Conservation (phyloP, 2,113 vertebrate species). For the Lanius collurio region DNA sequence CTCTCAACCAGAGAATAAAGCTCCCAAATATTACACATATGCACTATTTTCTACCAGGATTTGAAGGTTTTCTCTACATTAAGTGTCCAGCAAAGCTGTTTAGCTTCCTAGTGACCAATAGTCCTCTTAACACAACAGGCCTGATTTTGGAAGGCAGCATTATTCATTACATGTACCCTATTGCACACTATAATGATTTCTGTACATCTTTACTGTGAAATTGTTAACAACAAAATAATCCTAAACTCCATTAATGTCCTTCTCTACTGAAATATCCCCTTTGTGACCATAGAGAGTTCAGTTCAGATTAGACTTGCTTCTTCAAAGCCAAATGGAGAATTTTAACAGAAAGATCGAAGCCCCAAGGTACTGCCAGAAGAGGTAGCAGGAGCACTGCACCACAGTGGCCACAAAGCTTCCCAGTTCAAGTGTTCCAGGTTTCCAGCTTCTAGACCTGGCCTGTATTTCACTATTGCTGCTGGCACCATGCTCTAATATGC, state of each 20-base stretch:
- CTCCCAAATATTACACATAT: neutral
- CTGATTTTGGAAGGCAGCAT: neutral
- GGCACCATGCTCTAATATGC: neutral
- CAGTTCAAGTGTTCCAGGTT: accelerated
- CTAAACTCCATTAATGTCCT: neutral
- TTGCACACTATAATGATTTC: neutral
- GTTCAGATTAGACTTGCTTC: neutral
- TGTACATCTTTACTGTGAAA: neutral
- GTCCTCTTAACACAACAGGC: neutral
- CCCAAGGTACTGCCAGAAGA: neutral
- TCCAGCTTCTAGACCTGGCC: neutral
- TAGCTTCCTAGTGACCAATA: neutral
- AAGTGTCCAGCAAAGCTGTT: neutral
- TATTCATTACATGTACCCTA: neutral
- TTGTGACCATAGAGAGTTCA: neutral
- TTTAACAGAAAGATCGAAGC: neutral
- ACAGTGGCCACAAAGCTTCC: neutral
- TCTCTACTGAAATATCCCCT: neutral
- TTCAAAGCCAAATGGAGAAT: neutral
- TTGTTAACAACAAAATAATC: neutral
- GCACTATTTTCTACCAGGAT: neutral
- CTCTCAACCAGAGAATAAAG: neutral
- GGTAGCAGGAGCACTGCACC: accelerated
- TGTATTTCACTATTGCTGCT: neutral
- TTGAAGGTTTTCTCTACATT: neutral